Base-by-base conservation (phyloP, 1,140 invertebrate species). In the Sycobia sp. region DNA sequence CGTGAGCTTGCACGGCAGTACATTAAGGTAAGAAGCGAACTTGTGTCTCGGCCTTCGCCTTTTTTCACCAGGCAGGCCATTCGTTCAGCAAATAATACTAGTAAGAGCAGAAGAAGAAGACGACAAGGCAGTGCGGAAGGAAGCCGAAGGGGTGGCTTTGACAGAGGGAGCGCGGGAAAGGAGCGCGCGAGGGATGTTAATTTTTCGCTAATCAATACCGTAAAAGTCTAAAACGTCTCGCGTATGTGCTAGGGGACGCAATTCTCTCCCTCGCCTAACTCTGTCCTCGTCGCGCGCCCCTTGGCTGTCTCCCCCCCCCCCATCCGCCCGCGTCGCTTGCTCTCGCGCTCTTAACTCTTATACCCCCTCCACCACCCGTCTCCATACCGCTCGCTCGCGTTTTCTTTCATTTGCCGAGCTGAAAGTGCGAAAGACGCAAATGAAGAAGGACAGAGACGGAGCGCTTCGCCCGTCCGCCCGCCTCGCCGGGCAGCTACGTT, bases 151-250 rank as follows among this genome's bases (percentile, higher is more conserved):
- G 58, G 5, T 32, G 23, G 32, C n/a, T 20, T 22, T n/a, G 14
- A 22, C 13, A 16, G 53, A 14, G 51, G 20, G 16, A 10, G 51
- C n/a, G 11, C 2, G 39, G 23, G 34, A 14, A 25, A 43, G 22
- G 34, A n/a, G 23, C 13, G 16, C 8, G 44, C 10, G 47, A 11
- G 50, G 49, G 43, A 60, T 65, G 54, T 57, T 75, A 75, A 73
- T 75, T 73, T 74, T 73, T 73, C 70, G 66, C 67, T 73, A 77
- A 80, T 80, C 78, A 77, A 81, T 81, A 79, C 74, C 66, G 67
- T 72, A 78, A 81, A 80, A 79, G 73, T 79, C 73, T 77, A 77
- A 80, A 80, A 75, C 71, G 75, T 74, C 67, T 75, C 69, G 76
- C 71, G 77, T 75, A 73, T 78, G 76, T 77, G 76, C 69, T 53